Evolutionary conservation across 2,113 vertebrate genomes (phyloP).

Genomic region (Morone saxatilis): DNA sequence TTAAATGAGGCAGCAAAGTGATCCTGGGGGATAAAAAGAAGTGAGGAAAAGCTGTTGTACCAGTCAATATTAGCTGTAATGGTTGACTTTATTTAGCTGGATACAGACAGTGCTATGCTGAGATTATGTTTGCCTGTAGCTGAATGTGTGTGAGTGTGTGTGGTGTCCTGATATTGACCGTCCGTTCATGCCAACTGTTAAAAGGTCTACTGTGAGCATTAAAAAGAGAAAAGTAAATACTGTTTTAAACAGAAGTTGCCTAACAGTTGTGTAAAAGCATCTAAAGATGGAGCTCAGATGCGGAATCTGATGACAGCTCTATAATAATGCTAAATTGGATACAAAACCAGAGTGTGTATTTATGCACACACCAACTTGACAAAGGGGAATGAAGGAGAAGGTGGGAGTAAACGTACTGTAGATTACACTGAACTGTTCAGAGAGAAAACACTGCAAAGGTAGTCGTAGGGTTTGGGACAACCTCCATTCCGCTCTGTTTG

Average conservation of each 20-base stretch:
- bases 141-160: too few species aligned
- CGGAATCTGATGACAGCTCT: background rate
- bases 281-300: background rate
- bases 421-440: background rate
- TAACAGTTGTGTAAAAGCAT: background rate
- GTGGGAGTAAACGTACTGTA: background rate
- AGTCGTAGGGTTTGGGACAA: background rate
- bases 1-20: constrained; percentile 3
- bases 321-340: constrained; percentile 1
- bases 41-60: background rate
- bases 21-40: constrained; percentile 6
- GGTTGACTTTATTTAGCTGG: background rate
- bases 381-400: background rate
- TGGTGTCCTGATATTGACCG: background rate
- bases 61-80: background rate
- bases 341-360: too few species aligned
- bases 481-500: background rate
- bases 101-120: background rate
- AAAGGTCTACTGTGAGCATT: background rate
- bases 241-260: background rate
- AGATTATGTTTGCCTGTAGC: background rate
- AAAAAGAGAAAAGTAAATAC: background rate
- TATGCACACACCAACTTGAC: background rate
- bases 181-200: background rate
- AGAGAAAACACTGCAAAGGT: constrained; percentile 1